These are phyloP conservation scores for Petrocephalus schoutedeni DNA, from an alignment of 2,797 vertebrate genomes.

Conservation along the genomic window DNA sequence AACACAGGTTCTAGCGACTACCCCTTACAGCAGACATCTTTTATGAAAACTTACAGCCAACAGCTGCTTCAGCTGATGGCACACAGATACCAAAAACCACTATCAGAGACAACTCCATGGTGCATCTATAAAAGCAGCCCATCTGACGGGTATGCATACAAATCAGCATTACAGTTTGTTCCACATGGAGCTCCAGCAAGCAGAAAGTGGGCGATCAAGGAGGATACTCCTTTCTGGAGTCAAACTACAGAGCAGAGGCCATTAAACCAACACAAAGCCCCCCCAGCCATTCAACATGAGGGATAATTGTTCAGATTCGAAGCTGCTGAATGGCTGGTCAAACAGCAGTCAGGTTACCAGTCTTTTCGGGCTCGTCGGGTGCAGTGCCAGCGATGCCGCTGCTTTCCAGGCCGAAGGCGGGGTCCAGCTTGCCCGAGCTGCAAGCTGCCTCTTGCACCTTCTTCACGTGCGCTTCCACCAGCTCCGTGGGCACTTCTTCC, in stretches of 20 bases:
- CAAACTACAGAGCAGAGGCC: not conserved
- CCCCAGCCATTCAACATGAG: not conserved
- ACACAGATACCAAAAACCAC: not conserved
- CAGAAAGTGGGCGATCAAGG: not conserved
- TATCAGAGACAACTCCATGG: not conserved
- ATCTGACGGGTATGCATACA: not conserved
- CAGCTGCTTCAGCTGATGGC: not conserved
- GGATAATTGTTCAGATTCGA: not conserved
- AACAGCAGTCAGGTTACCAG: slow-evolving; percentile 53
- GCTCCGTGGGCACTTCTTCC: slow-evolving; percentile 88
- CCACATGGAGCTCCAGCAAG: not conserved
- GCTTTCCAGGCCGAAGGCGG: slow-evolving; percentile 83
- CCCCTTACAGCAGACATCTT: not conserved
- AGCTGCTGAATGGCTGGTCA: not conserved
- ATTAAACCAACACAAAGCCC: not conserved
- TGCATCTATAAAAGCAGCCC: not conserved
- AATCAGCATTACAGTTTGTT: not conserved
- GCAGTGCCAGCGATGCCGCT: slow-evolving; percentile 92
- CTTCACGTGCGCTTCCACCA: slow-evolving; percentile 95
- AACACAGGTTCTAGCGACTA: not conserved
- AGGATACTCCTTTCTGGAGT: not conserved
- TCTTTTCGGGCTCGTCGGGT: slow-evolving; percentile 86
- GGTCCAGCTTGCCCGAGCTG: slow-evolving; percentile 88
- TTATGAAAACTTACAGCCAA: not conserved
- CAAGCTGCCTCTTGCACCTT: slow-evolving; percentile 91